Evolutionary conservation across 2,113 vertebrate genomes (phyloP), one percentile per base, ranked within the genome.

Genomic region (Hemicordylus capensis): DNA sequence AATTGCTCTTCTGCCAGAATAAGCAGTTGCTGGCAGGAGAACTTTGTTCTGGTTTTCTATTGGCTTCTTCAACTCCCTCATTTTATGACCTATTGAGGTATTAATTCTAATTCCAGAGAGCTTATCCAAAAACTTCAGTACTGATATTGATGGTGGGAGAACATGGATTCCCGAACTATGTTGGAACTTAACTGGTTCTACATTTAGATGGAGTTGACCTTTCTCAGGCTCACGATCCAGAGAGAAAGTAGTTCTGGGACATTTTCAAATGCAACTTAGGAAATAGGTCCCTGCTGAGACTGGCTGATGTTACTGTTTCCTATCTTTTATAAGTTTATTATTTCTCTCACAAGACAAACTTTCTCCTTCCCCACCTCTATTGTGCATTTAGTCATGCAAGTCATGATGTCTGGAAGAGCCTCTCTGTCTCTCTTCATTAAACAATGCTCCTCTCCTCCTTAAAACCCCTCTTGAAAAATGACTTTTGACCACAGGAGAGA

Each of bases 161-260:
- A 82, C 86, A 81, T 92, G 85, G 89, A 81, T 56, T 91, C 92
- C 70, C 93, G 79, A 91, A n/a, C 74, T 78, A 42, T 73, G 79
- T 85, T 76, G 37, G 66, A 91, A 84, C 56, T 90, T 70, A 12
- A 24, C 48, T 89, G 76, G 72, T 90, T 93, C 95, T 90, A 87
- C 82, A 91, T 96, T 96, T 96, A 95, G 95, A 95, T 39, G 90
- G 81, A 48, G 26, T 64, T 96, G 96, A 95, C 95, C 95, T 96
- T 95, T 97, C 96, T 95, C 95, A 96, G 88, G 92, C 92, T 86
- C 44, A 24, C 81, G 88, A 93, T 92, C 92, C 89, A 85, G 88
- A 88, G n/a, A 79, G 77, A 85, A 67, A 76, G 81, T 78, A 81
- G 76, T 93, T 92, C 81, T 86, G 86, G 88, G 88, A 90, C 87